Evolutionary conservation across 2,888 invertebrate genomes (phyloP).

Genomic region (Tribolium freemani): DNA sequence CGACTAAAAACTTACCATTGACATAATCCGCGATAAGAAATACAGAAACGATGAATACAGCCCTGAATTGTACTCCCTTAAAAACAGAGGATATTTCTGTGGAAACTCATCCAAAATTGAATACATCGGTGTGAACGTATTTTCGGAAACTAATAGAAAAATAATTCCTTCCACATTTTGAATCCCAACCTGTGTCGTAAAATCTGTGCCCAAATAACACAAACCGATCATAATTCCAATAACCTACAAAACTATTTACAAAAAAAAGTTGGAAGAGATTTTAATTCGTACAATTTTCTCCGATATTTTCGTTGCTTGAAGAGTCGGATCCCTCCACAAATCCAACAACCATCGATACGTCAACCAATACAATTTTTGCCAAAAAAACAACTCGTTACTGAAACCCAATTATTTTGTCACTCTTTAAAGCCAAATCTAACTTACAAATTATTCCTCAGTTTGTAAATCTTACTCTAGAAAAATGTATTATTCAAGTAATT

Average conservation of each 20-base stretch:
- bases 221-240: conserved; percentile 85
- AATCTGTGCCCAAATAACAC: conserved; percentile 84
- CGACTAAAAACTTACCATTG: conserved; percentile 75
- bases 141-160: conserved; percentile 90
- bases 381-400: conserved; percentile 77
- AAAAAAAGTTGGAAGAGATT: conserved; percentile 2
- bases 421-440: conserved; percentile 30
- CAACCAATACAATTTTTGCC: conserved; percentile 81
- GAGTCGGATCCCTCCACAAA: conserved; percentile 83
- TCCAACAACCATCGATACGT: conserved; percentile 82
- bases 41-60: conserved; percentile 86
- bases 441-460: conserved; percentile 55
- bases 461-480: conserved; percentile 51
- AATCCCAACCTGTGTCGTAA: conserved; percentile 83
- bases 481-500: conserved; percentile 28
- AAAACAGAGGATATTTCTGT: conserved; percentile 82
- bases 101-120: conserved; percentile 89
- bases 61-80: conserved; percentile 86
- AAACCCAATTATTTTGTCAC: conserved; percentile 1
- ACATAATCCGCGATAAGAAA: conserved; percentile 83
- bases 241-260: conserved; percentile 68
- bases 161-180: conserved; percentile 90
- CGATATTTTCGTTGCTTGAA: conserved; percentile 81
- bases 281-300: conserved; percentile 83
- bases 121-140: conserved; percentile 93